Conservation (phyloP, 1,140 invertebrate species). For the Neocloeon triangulifer region DNA sequence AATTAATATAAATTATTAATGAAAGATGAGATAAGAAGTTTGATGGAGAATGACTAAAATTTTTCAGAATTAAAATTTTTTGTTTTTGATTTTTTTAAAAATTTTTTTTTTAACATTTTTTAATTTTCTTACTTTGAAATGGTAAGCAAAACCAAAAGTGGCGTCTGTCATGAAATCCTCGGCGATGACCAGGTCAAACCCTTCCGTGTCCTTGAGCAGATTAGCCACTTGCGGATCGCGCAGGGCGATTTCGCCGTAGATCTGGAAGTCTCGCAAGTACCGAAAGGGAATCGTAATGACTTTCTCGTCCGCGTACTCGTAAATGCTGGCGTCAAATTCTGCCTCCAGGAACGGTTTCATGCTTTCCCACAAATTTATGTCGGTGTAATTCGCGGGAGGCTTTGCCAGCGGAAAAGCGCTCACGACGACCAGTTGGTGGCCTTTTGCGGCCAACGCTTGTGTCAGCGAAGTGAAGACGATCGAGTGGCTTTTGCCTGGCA, state of each 20-base stretch:
- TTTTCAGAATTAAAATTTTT: too few relatives aligned
- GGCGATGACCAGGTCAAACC: conserved; percentile 12
- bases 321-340: conserved; percentile 8
- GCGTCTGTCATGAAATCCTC: conserved; percentile 14
- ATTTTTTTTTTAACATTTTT: too few relatives aligned
- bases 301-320: not conserved
- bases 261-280: conserved; percentile 12
- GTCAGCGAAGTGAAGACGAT: conserved; percentile 15
- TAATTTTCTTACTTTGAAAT: too few relatives aligned
- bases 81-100: too few relatives aligned
- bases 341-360: conserved; percentile 7
- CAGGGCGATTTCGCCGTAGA: conserved; percentile 10
- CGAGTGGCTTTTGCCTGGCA: conserved; percentile 14
- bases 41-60: too few relatives aligned
- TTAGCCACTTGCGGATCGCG: conserved; percentile 8
- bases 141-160: conserved; percentile 15
- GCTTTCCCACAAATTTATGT: conserved; percentile 12
- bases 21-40: too few relatives aligned
- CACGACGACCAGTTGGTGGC: conserved; percentile 16
- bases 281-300: conserved; percentile 11
- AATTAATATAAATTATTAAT: too few relatives aligned
- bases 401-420: conserved; percentile 12
- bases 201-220: conserved; percentile 11
- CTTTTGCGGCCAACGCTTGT: conserved; percentile 13
- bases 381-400: conserved; percentile 12